Evolutionary conservation across 2,797 vertebrate species (phyloP).

Genomic region (Enteromius paludinosus): DNA sequence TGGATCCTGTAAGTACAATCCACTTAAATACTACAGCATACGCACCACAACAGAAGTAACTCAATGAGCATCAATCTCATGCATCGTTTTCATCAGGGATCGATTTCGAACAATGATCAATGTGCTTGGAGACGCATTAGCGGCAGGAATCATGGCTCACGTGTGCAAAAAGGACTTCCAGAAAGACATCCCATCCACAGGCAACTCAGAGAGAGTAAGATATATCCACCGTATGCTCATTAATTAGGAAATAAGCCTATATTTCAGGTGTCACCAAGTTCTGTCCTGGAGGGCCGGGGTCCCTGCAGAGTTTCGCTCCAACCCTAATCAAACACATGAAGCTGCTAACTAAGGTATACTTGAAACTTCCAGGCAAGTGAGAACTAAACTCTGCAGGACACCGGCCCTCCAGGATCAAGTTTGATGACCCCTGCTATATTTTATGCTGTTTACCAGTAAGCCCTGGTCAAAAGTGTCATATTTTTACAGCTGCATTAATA

Average conservation of each 20-base stretch:
- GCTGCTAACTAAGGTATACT: too few species aligned
- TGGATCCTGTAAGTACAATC: constrained; percentile 86
- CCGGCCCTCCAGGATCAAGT: too few species aligned
- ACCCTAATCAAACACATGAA: too few species aligned
- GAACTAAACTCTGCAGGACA: too few species aligned
- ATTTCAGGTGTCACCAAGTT: too few species aligned
- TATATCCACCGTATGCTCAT: not conserved
- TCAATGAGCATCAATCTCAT: not conserved
- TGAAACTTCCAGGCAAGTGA: too few species aligned
- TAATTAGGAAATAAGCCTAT: not conserved
- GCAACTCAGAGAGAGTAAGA: constrained; percentile 70
- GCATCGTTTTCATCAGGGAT: constrained; percentile 73
- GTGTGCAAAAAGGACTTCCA: constrained; percentile 82
- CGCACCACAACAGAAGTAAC: not conserved
- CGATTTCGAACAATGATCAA: constrained; percentile 91
- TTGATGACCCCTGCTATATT: too few species aligned
- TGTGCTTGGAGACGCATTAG: constrained; percentile 86
- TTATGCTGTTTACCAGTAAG: not conserved
- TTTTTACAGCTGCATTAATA: not conserved
- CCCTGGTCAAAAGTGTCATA: not conserved
- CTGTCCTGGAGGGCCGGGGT: too few species aligned
- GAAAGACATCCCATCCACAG: constrained; percentile 54
- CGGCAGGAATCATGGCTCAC: constrained; percentile 87
- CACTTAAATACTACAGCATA: not conserved
- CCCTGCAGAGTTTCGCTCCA: too few species aligned